Evolutionary conservation across 2,888 invertebrate genomes (phyloP).

Genomic region (Lucinisca nassula): DNA sequence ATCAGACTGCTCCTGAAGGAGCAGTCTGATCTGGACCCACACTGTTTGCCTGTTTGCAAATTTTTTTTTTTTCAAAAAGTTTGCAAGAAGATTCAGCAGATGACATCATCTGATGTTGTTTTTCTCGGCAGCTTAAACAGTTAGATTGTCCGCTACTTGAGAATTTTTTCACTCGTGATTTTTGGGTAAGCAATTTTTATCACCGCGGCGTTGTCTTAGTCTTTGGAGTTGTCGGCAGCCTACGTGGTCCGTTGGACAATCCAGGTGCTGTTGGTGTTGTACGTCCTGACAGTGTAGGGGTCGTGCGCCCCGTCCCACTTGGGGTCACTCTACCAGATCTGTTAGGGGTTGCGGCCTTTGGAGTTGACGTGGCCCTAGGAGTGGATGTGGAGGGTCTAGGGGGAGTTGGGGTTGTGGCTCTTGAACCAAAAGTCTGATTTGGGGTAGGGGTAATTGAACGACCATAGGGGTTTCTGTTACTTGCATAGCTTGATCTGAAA

Average conservation of each 20-base stretch:
- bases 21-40: too few relatives aligned
- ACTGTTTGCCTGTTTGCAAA: too few relatives aligned
- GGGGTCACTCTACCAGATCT: constrained; percentile 73
- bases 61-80: too few relatives aligned
- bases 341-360: constrained; percentile 79
- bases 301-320: constrained; percentile 67
- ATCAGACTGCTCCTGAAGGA: too few relatives aligned
- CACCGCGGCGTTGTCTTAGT: constrained; percentile 10
- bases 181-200: background rate
- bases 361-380: constrained; percentile 67
- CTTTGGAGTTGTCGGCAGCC: constrained; percentile 78
- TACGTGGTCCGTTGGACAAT: constrained; percentile 73
- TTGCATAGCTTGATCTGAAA: constrained; percentile 22
- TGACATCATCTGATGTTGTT: too few relatives aligned
- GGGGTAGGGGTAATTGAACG: constrained; percentile 72
- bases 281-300: constrained; percentile 72
- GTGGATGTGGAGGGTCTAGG: constrained; percentile 74
- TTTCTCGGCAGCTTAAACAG: background rate
- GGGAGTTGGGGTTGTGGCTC: constrained; percentile 79
- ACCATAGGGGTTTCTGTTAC: constrained; percentile 64
- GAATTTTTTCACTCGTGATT: background rate
- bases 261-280: constrained; percentile 64
- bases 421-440: constrained; percentile 67
- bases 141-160: background rate
- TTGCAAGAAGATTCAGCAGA: too few relatives aligned